Percentiles rank a stretch among this genome's conserved stretches.
These are phyloP conservation scores for Gallinago solitaria DNA, from an alignment of 2,797 vertebrate species.

Conservation along the genomic window DNA sequence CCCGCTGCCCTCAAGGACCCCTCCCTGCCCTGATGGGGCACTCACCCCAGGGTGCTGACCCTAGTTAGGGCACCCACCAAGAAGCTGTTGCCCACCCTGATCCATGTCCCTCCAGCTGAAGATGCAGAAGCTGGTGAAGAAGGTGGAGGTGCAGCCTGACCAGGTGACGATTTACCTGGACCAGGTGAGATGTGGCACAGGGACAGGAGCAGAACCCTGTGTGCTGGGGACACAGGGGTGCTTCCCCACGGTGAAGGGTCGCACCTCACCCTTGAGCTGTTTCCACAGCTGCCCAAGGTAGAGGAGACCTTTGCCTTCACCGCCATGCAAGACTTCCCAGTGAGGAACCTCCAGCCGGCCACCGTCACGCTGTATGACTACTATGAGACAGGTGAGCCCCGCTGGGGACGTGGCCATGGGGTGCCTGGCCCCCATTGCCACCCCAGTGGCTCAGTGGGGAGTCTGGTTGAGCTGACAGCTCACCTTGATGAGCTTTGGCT, in stretches of 20 bases:
- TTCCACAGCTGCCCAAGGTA: slow-evolving; percentile 32
- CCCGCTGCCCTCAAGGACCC: fast-evolving
- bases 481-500: neutral
- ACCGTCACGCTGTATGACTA: slow-evolving; percentile 58
- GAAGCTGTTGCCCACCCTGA: neutral
- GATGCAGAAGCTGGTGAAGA: slow-evolving; percentile 46
- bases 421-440: neutral
- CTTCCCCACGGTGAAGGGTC: fast-evolving
- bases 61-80: neutral
- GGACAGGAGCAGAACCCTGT: fast-evolving
- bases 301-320: slow-evolving; percentile 35
- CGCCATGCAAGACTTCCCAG: slow-evolving; percentile 27
- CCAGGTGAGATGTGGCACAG: neutral
- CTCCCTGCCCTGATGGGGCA: neutral
- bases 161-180: slow-evolving; percentile 47
- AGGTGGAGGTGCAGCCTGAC: slow-evolving; percentile 22
- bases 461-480: neutral
- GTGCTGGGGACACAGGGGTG: fast-evolving
- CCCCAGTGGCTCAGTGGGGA: neutral
- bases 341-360: slow-evolving; percentile 66
- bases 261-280: neutral
- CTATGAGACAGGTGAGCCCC: slow-evolving; percentile 56
- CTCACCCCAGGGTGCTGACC: neutral
- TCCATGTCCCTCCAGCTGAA: neutral
- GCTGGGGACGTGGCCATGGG: fast-evolving